Conservation (phyloP, 2,113 vertebrate species). For the Anhinga rufa region DNA sequence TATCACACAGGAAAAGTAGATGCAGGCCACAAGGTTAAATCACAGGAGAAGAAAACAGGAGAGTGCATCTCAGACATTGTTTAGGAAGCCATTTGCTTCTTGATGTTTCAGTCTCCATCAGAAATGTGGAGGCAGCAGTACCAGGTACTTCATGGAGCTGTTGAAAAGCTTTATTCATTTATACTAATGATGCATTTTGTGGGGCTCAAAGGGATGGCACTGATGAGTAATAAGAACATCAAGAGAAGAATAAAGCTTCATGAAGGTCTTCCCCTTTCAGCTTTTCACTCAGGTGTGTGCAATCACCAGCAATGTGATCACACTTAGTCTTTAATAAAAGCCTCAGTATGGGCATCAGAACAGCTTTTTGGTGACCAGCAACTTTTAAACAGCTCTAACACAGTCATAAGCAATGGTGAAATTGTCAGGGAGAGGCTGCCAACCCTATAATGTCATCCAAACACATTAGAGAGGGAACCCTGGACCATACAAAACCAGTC, state of each 20-base stretch:
- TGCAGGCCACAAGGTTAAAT: not conserved
- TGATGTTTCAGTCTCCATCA: not conserved
- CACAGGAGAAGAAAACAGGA: not conserved
- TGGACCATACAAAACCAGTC: not conserved
- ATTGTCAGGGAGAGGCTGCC: not conserved
- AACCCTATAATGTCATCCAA: not conserved
- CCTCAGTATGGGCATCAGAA: not conserved
- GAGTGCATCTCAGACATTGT: not conserved
- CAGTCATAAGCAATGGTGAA: not conserved
- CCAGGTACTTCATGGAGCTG: not conserved
- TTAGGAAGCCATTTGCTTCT: not conserved
- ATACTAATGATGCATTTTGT: not conserved
- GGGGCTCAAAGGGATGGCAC: not conserved
- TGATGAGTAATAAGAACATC: not conserved
- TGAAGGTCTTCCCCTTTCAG: not conserved
- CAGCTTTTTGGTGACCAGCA: not conserved
- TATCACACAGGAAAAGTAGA: not conserved
- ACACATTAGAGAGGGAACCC: not conserved
- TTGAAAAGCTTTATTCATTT: not conserved
- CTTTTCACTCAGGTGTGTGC: not conserved
- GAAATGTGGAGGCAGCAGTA: rapidly evolving
- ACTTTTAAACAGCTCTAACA: not conserved
- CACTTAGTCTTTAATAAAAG: not conserved
- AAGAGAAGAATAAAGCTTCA: not conserved
- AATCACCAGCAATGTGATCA: not conserved